Evolutionary conservation across 2,113 vertebrate species (phyloP), one percentile per base, ranked within the genome.

Genomic region (Cinclus mexicanus): DNA sequence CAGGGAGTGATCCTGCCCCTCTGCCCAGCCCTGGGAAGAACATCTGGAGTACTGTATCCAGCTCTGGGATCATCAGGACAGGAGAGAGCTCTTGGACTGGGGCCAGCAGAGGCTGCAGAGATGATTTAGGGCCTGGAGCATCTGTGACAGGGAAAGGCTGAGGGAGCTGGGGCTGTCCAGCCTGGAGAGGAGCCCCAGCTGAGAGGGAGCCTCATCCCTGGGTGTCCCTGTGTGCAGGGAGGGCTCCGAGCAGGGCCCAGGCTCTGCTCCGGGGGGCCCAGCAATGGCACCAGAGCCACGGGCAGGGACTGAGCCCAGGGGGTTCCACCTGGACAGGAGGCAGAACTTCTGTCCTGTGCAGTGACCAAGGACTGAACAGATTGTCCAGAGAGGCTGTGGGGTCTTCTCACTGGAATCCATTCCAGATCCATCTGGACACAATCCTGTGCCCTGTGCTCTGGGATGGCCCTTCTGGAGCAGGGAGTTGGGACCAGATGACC

Each of bases 301-400:
- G 41, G 50, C 50, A 81, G 52, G 47, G 47, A 24, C 47, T 49
- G 47, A 49, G 47, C 47, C 47, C 47, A 25, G 47, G 49, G 49
- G 49, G 14, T 28, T 55, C 49, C 49, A 2, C 26, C 22, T 49
- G 64, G 33, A 2, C 26, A 46, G 1, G n/a, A 55, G 49, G 35
- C 29, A 75, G 12, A 67, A 35, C 35, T 76, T 50, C 35, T 49
- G 25, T 49, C 35, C 52, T 76, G 31, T 1, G 44, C 63, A 37
- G 37, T 31, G 71, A 4, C 37, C 0, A 0, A 59, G 44, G 0
- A 0, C 33, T 61, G 46, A 46, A 15, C 12, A 46, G 26, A 24
- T 19, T 69, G 39, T 7, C 28, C 65, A n/a, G 55, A 47, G n/a
- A 25, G 4, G 13, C 7, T 71, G 11, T 35, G 57, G 21, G 35